Evolutionary conservation across 2,888 invertebrate genomes (phyloP), one percentile per base, ranked within the genome.

Genomic region (Nebria salina): DNA sequence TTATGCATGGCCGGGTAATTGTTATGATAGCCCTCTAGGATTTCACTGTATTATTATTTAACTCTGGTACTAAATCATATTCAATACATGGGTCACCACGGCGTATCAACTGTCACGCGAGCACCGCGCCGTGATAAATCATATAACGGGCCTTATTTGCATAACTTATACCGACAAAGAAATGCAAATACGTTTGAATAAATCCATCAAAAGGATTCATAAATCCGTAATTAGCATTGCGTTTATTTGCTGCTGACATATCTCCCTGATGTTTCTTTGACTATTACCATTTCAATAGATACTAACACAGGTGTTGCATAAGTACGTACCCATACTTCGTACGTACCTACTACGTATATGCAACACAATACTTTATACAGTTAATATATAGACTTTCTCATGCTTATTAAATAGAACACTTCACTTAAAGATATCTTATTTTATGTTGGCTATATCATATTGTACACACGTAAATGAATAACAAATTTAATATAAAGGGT

Each of bases 151-250:
- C 34, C 70, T 20, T 70, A 70, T 70, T 70, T 70, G 70, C 70
- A 70, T 70, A 70, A 25, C 13, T 70, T 26, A 70, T 34, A 34
- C 70, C 70, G 70, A 70, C 70, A 70, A 70, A 70, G 70, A 15
- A 25, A 70, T 25, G 70, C 70, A 70, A 70, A 70, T 70, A 70
- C 15, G 70, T 34, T 25, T 70, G 70, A 70, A 70, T 70, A 70
- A 70, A 70, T 70, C 70, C 70, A 26, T 70, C 70, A 70, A 70
- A 70, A 70, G 70, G 70, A 70, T 70, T 34, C 70, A 70, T 70
- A 70, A 70, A 70, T 70, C 70, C 70, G 70, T 70, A 26, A 70
- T 70, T 70, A 70, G 70, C 70, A 70, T 70, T 34, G 34, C 11
- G 20, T 70, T 34, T 70, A 70, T 70, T 70, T 9, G 26, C 20